A percentile compares a stretch with the other conserved stretches of the same genome.
These are phyloP conservation scores for Scaptodrosophila latifasciaeformis DNA, from an alignment of 2,888 invertebrate genomes.

Conservation along the genomic window DNA sequence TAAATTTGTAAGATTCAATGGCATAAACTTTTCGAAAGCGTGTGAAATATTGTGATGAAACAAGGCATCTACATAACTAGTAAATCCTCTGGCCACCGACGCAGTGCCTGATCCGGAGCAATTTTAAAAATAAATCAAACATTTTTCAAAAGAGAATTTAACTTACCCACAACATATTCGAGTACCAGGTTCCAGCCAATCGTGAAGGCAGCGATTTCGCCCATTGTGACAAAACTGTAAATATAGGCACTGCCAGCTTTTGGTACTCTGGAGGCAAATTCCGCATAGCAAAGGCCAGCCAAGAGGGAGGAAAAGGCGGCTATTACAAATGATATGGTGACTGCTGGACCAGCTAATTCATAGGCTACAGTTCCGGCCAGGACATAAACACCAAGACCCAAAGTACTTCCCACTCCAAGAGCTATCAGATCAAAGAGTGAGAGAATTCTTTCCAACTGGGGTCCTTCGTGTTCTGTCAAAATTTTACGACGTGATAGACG, in stretches of 20 bases:
- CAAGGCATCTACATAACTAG: slow-evolving; percentile 85
- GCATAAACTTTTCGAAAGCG: slow-evolving; percentile 80
- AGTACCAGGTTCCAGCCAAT: slow-evolving; percentile 96
- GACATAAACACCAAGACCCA: slow-evolving; percentile 94
- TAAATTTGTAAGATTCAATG: slow-evolving; percentile 80
- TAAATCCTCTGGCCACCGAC: slow-evolving; percentile 88
- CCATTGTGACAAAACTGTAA: slow-evolving; percentile 94
- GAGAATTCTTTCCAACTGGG: slow-evolving; percentile 81
- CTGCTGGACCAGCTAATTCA: slow-evolving; percentile 88
- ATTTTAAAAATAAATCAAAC: slow-evolving; percentile 15
- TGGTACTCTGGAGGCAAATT: slow-evolving; percentile 92
- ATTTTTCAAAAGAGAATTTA: slow-evolving; percentile 34
- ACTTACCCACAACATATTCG: slow-evolving; percentile 88
- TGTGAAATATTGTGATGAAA: slow-evolving; percentile 80
- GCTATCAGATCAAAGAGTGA: slow-evolving; percentile 89
- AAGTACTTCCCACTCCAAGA: slow-evolving; percentile 86
- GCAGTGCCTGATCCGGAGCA: slow-evolving; percentile 81
- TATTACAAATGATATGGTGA: slow-evolving; percentile 89
- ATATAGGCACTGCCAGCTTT: slow-evolving; percentile 94
- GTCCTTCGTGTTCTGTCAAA: too few relatives aligned
- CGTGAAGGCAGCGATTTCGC: slow-evolving; percentile 92
- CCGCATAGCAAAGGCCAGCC: slow-evolving; percentile 92
- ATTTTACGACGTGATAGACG: too few relatives aligned
- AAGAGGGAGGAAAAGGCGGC: slow-evolving; percentile 93
- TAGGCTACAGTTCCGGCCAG: slow-evolving; percentile 90